Evolutionary conservation across 2,888 invertebrate genomes (phyloP), one percentile per base, ranked within the genome.

Genomic region (Steinernema hermaphroditum): DNA sequence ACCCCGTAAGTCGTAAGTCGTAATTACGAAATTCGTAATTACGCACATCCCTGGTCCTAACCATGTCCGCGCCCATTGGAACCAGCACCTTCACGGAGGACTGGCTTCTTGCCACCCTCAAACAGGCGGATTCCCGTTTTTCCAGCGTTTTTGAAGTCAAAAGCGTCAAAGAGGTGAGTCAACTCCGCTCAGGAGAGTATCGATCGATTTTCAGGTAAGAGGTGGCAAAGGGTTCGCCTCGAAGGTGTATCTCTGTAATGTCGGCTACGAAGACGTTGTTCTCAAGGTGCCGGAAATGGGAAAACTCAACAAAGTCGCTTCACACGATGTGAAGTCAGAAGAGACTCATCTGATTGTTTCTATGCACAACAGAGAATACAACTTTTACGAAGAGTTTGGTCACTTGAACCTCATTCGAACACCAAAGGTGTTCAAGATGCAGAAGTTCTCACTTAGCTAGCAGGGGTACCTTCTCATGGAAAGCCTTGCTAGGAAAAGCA

Each of bases 391-490:
- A 1, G 54, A 54, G 6, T 54, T 54, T 27, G 54, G 54, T 2
- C 22, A 54, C 19, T 22, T 24, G n/a, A 16, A 27, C 22, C 54
- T 54, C 16, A 54, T 54, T 27, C 22, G 2, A 6, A 14, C 19
- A 27, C 54, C 54, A 24, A 54, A 54, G 27, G 19, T 54, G 6
- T 54, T 8, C 54, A 22, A 54, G 27, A 54, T 27, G 2, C n/a
- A 22, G 24, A 22, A 27, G 4, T 54, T 54, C 27, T 22, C 14
- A 6, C 27, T 6, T 2, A 16, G 27, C 6, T 2, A 54, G 6
- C 54, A 22, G 16, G 54, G 54, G 27, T 54, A 24, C 54, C 54
- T 54, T 12, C 54, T 54, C 2, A 54, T 54, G 54, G 27, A 54
- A 8, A 54, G 6, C 54, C 24, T 54, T 6, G 54, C 54, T 27